Conservation (phyloP, 1,140 invertebrate genomes). For the Cydia fagiglandana region DNA sequence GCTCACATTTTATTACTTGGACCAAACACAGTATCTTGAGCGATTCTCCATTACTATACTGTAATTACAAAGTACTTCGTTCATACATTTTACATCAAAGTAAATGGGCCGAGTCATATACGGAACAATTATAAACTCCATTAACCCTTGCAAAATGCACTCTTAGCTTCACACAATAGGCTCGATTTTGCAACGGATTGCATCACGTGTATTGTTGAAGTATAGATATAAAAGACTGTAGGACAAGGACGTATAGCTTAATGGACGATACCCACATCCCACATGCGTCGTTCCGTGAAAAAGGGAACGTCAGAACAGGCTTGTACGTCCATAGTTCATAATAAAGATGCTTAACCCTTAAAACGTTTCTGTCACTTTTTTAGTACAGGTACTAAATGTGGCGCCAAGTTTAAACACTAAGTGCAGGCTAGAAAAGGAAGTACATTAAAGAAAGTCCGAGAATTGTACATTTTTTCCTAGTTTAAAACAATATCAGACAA, state of each 20-base stretch:
- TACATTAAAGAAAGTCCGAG: too few species aligned
- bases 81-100: conserved; percentile 13
- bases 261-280: not conserved
- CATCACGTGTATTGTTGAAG: conserved; percentile 12
- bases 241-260: not conserved
- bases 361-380: too few species aligned
- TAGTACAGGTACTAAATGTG: too few species aligned
- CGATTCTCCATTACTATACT: conserved; percentile 2
- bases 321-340: too few species aligned
- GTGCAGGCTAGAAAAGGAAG: too few species aligned
- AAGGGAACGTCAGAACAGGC: not conserved
- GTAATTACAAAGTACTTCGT: not conserved
- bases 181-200: conserved; percentile 5
- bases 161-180: conserved; percentile 17
- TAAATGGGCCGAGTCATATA: conserved; percentile 8
- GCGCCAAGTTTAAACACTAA: too few species aligned
- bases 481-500: too few species aligned
- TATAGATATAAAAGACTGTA: not conserved
- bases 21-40: not conserved
- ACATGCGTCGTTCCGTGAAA: not conserved
- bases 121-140: conserved; percentile 11
- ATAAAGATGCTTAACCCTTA: too few species aligned
- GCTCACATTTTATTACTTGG: not conserved
- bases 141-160: not conserved
- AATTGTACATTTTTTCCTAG: too few species aligned